Percentiles rank a stretch among this genome's conserved stretches.
These are phyloP conservation scores for Pristionchus arcanus DNA, from an alignment of 2,888 invertebrate genomes.

Conservation along the genomic window DNA sequence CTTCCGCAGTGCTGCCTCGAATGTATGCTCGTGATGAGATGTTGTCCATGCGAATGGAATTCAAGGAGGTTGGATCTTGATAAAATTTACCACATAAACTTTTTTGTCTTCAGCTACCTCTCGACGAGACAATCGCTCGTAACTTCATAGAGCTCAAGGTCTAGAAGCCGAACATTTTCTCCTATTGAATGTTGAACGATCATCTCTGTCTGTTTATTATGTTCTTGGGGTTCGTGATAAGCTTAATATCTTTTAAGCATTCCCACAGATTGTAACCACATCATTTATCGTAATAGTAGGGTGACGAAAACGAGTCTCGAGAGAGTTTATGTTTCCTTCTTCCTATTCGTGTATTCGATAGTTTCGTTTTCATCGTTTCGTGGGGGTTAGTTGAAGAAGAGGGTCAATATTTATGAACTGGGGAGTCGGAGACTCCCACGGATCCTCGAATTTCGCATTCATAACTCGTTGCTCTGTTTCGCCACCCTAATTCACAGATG, in stretches of 20 bases:
- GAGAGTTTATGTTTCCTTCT: too few relatives aligned
- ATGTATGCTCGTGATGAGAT: slow-evolving; percentile 29
- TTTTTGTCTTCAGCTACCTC: background rate
- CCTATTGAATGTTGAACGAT: background rate
- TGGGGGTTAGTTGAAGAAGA: too few relatives aligned
- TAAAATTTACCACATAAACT: background rate
- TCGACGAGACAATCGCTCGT: slow-evolving; percentile 9
- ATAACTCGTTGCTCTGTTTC: too few relatives aligned
- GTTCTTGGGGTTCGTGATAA: background rate
- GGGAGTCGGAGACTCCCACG: too few relatives aligned
- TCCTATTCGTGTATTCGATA: too few relatives aligned
- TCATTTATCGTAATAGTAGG: too few relatives aligned
- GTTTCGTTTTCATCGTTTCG: too few relatives aligned
- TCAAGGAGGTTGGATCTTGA: background rate
- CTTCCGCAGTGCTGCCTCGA: slow-evolving; percentile 15
- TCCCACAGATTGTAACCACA: background rate
- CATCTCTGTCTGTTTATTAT: too few relatives aligned
- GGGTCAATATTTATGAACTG: too few relatives aligned
- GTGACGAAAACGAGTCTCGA: too few relatives aligned
- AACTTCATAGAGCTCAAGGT: background rate
- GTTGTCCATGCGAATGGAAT: background rate
- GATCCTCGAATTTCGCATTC: too few relatives aligned
- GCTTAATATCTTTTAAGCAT: background rate
- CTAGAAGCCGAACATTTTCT: background rate
- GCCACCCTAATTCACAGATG: background rate